Evolutionary conservation across 2,888 invertebrate species (phyloP).

Genomic region (Onchidella celtica): DNA sequence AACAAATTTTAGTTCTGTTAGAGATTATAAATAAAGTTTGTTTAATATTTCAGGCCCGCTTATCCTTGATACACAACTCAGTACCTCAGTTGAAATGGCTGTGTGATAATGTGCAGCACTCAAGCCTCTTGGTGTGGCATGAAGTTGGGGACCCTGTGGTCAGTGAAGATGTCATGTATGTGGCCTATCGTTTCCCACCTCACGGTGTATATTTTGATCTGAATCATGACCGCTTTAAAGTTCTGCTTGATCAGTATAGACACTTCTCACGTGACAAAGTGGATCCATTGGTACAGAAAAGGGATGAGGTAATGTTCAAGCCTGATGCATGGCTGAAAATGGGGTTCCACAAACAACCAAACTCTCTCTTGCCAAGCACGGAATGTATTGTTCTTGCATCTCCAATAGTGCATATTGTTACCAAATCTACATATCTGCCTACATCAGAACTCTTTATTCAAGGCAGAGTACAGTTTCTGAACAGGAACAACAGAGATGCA

Average conservation of each 20-base stretch:
- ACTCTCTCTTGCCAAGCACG: constrained; percentile 70
- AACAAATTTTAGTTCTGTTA: too few species aligned
- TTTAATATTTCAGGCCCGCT: constrained; percentile 59
- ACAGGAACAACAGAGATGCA: constrained; percentile 60
- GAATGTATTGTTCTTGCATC: constrained; percentile 68
- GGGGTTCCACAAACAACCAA: constrained; percentile 70
- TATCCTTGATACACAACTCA: constrained; percentile 71
- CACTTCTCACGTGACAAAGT: constrained; percentile 65
- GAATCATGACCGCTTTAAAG: constrained; percentile 59
- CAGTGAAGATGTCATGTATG: constrained; percentile 67
- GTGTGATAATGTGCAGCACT: constrained; percentile 66
- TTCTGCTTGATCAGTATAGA: constrained; percentile 60
- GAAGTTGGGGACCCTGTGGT: constrained; percentile 58
- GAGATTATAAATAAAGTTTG: too few species aligned
- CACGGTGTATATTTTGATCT: constrained; percentile 69
- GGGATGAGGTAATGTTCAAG: constrained; percentile 68
- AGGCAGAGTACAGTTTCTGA: constrained; percentile 70
- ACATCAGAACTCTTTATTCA: constrained; percentile 60
- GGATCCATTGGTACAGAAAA: constrained; percentile 59
- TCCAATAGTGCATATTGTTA: constrained; percentile 69
- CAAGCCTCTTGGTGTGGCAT: constrained; percentile 67
- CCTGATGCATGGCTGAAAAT: constrained; percentile 74
- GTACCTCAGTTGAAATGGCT: constrained; percentile 76
- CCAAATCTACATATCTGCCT: constrained; percentile 67
- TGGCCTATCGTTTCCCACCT: constrained; percentile 69